A percentile compares a stretch with the other conserved stretches of the same genome.
Conservation (phyloP, 2,888 invertebrate species). For the Tanypteryx hageni region DNA sequence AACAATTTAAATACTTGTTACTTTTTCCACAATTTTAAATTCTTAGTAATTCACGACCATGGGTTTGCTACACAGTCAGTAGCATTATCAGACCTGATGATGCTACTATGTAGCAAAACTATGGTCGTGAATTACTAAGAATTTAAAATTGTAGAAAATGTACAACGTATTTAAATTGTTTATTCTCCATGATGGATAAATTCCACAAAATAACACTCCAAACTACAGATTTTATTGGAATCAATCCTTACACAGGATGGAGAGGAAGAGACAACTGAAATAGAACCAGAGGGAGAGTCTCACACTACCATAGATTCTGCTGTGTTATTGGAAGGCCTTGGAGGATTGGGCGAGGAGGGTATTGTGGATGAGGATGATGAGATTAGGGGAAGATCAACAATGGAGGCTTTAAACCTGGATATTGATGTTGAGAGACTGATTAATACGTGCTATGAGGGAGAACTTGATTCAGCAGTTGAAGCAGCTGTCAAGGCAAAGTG, state of each 20-base stretch:
- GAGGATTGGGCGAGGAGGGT: constrained; percentile 65
- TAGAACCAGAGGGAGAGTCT: constrained; percentile 88
- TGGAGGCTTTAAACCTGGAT: constrained; percentile 80
- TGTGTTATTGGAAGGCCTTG: constrained; percentile 77
- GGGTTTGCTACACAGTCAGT: too few relatives aligned
- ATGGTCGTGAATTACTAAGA: too few relatives aligned
- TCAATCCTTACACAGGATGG: constrained; percentile 77
- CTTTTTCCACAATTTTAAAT: too few relatives aligned
- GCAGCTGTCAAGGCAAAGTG: constrained; percentile 82
- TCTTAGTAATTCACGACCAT: too few relatives aligned
- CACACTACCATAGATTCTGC: constrained; percentile 89
- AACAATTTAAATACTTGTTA: too few relatives aligned
- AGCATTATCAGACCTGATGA: too few relatives aligned
- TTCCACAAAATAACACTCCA: too few relatives aligned
- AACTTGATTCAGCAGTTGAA: constrained; percentile 84
- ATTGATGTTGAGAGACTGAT: constrained; percentile 79
- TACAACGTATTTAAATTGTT: too few relatives aligned
- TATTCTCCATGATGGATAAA: too few relatives aligned
- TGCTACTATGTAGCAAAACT: too few relatives aligned
- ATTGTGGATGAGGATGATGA: not conserved
- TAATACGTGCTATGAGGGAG: constrained; percentile 75
- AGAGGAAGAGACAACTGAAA: constrained; percentile 75
- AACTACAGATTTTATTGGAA: too few relatives aligned
- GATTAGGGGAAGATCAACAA: not conserved
- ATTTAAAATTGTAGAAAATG: too few relatives aligned